Percentiles rank a stretch among this genome's conserved stretches.
Conservation (phyloP, 2,113 vertebrate species). For the Catharus minimus region DNA sequence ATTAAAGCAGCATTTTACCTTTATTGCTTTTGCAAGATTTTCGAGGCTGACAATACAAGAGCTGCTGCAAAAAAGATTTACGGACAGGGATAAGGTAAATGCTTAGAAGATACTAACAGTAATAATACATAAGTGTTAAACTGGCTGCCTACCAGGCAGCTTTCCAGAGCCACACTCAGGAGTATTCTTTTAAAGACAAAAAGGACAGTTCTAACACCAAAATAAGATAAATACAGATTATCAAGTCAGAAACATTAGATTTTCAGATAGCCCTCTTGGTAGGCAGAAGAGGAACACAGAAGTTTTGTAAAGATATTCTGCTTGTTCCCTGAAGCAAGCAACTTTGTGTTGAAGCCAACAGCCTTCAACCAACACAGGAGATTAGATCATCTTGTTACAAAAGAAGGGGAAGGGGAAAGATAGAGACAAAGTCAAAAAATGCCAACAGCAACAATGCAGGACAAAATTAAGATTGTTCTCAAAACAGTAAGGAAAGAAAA, state of each 20-base stretch:
- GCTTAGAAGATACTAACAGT: background rate
- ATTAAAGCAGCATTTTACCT: background rate
- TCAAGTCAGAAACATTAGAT: background rate
- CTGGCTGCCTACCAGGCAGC: background rate
- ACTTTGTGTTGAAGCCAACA: background rate
- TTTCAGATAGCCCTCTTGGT: background rate
- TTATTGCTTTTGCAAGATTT: background rate
- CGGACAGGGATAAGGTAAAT: background rate
- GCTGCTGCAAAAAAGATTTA: background rate
- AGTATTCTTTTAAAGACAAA: background rate
- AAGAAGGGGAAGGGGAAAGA: background rate
- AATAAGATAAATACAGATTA: background rate
- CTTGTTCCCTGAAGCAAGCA: background rate
- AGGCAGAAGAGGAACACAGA: background rate
- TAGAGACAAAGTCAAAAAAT: background rate
- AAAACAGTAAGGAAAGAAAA: conserved; percentile 29
- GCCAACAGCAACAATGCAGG: background rate
- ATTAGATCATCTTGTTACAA: background rate
- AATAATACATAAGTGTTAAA: background rate
- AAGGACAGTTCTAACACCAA: background rate
- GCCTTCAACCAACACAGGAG: background rate
- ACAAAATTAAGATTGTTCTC: background rate
- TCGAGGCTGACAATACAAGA: background rate
- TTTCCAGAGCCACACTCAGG: background rate
- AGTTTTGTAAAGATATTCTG: background rate